Evolutionary conservation across 2,797 vertebrate genomes (phyloP).

Genomic region (Yasuhikotakia modesta): DNA sequence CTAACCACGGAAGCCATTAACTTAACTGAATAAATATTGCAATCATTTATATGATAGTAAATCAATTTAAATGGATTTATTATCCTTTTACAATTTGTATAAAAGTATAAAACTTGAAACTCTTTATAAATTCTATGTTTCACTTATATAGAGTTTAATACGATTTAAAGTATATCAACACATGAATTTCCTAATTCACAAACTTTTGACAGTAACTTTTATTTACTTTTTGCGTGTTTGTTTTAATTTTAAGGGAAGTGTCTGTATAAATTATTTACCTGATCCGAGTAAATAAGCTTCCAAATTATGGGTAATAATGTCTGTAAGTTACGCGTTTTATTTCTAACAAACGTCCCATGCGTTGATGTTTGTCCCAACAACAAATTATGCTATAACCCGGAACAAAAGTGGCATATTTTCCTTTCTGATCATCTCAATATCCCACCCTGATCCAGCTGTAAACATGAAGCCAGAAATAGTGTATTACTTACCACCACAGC

Average conservation of each 20-base stretch:
- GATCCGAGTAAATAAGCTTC: too few relatives aligned
- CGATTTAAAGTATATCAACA: too few relatives aligned
- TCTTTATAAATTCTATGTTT: too few relatives aligned
- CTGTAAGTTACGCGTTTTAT: not conserved
- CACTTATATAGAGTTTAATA: too few relatives aligned
- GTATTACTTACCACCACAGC: slow-evolving; percentile 88
- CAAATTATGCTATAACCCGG: not conserved
- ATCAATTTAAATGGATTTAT: too few relatives aligned
- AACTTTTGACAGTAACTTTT: too few relatives aligned
- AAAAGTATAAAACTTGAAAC: too few relatives aligned
- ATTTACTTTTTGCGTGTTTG: not conserved
- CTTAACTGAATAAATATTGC: not conserved
- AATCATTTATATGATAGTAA: not conserved
- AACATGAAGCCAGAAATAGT: not conserved
- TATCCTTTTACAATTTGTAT: too few relatives aligned
- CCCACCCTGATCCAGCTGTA: not conserved
- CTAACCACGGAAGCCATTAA: not conserved
- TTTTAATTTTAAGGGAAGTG: not conserved
- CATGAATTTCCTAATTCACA: too few relatives aligned
- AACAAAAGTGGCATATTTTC: slow-evolving; percentile 18
- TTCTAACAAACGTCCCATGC: slow-evolving; percentile 2
- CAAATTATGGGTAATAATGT: not conserved
- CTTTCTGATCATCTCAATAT: not conserved
- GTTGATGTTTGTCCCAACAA: not conserved
- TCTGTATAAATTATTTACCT: not conserved